Conservation (phyloP, 2,113 vertebrate species). For the Hemichromis elongatus region DNA sequence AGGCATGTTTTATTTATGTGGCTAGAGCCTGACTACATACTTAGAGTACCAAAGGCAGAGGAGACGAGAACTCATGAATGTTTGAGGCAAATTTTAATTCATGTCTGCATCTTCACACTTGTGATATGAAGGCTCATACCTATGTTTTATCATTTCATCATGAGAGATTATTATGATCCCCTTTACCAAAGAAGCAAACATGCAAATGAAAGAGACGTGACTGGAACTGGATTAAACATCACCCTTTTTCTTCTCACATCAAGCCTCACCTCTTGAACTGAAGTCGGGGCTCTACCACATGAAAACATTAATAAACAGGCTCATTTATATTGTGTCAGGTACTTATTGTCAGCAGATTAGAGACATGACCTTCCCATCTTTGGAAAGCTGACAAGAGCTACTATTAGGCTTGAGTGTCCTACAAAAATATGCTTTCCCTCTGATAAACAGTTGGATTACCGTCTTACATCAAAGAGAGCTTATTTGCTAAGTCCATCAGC, state of each 20-base stretch:
- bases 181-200: background rate
- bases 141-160: background rate
- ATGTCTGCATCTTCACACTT: background rate
- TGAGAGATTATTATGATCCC: background rate
- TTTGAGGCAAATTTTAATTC: background rate
- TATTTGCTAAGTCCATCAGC: background rate
- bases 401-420: background rate
- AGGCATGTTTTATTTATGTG: background rate
- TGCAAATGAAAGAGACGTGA: background rate
- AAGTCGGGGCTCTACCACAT: background rate
- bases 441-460: background rate
- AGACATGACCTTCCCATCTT: background rate
- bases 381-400: background rate
- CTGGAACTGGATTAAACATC: background rate
- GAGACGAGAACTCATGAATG: background rate
- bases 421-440: background rate
- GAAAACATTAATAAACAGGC: background rate
- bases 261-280: background rate
- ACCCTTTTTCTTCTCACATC: background rate
- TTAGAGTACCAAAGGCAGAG: background rate
- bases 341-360: background rate
- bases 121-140: background rate
- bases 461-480: background rate
- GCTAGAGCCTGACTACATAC: background rate
- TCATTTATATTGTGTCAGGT: background rate